A percentile compares a stretch with the other conserved stretches of the same genome.
Conservation (phyloP, 2,113 vertebrate species). For the Elephas maximus region DNA sequence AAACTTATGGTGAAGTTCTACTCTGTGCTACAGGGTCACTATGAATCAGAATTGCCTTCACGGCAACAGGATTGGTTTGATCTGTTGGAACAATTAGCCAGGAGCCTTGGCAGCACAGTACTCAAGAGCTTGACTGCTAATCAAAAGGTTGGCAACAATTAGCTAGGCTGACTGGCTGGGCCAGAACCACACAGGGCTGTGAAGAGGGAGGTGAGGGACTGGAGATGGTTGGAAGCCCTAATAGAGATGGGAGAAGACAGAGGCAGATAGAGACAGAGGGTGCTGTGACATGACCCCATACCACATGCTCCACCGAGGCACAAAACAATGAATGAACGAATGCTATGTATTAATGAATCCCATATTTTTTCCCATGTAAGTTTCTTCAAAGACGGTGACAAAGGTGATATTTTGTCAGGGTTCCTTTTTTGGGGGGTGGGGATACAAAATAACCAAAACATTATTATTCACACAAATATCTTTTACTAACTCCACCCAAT, state of each 20-base stretch:
- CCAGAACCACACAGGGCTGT: not conserved
- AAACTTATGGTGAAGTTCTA: too few species aligned
- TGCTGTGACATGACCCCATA: not conserved
- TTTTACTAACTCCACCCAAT: slow-evolving; percentile 52
- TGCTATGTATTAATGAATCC: not conserved
- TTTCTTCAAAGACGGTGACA: slow-evolving; percentile 38
- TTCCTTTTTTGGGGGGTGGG: too few species aligned
- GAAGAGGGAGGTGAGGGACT: not conserved
- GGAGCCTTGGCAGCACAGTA: too few species aligned
- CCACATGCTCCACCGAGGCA: not conserved
- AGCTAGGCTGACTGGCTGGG: not conserved
- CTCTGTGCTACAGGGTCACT: too few species aligned
- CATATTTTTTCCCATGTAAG: slow-evolving; percentile 8
- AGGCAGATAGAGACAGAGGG: not conserved
- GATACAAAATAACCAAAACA: slow-evolving; percentile 52
- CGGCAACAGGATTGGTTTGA: too few species aligned
- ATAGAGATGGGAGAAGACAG: not conserved
- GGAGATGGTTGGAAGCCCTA: not conserved
- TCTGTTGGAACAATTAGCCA: too few species aligned
- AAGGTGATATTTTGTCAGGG: not conserved
- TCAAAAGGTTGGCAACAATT: not conserved
- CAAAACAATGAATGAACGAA: not conserved
- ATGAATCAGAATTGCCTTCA: too few species aligned
- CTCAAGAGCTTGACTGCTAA: too few species aligned
- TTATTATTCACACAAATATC: slow-evolving; percentile 66